Evolutionary conservation across 2,797 vertebrate genomes (phyloP), one percentile per base, ranked within the genome.

Genomic region (Rhabdomys pumilio): DNA sequence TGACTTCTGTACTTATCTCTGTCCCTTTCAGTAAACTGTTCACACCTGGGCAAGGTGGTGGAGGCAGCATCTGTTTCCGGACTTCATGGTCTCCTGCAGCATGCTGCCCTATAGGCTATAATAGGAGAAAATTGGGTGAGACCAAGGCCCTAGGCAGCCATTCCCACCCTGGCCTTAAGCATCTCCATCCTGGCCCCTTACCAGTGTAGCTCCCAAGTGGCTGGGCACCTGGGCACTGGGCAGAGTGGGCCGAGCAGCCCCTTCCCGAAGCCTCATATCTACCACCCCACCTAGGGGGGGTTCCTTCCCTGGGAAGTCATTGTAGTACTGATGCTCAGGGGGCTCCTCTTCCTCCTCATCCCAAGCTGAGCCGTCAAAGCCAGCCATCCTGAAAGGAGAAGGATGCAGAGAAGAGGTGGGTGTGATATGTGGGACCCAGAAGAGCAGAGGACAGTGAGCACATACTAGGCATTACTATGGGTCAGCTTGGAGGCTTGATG

Each of bases 331-430:
- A 95, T 99, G 99, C 2, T 99, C 99, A 0, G 99, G 97, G 22
- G 99, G 98, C 22, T 99, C 99, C 24, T 99, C 99, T 95, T 99
- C 99, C 97, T 99, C 99, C 97, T 99, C 99, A 90, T 99, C 99
- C 99, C 99, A 99, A 2, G 99, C 99, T 5, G 99, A 99, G 95
- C 99, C 99, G 67, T 99, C 99, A 29, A 99, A 99, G 0, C 99
- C 99, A 47, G 99, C 99, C 99, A 99, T 99, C 98, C 99, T 99
- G 90, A 47, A 63, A 80, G 20, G 44, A 34, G 59, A 59, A 84
- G 59, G n/a, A 55, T 9, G 14, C 10, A 77, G 59, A 29, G 61
- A 89, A 26, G 59, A 50, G 11, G 31, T 5, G 9, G 47, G 31
- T 14, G 2, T 67, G 24, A 69, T 15, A 38, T 9, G n/a, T 50